Evolutionary conservation across 23 tunicate species (phyloP), one percentile per base, ranked within the genome.

Genomic region (Corella eumyota): DNA sequence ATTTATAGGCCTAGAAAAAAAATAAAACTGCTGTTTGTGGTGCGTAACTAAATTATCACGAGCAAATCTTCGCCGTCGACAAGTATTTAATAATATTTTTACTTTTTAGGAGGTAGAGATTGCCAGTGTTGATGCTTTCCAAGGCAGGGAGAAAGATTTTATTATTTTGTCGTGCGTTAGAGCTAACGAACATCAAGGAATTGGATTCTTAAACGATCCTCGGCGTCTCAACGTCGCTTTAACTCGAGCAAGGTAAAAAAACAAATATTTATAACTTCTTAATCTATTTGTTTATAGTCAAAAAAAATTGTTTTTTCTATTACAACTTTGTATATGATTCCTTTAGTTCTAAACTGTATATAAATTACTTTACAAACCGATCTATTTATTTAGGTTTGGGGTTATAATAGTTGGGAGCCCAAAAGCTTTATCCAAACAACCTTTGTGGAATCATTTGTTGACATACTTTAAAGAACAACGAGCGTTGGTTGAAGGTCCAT

Each of bases 121-220:
- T 9, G 97, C 97, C 28, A 80, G 91, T 52, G 97, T 90, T 45
- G 97, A 90, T 57, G 97, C 97, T 15, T 90, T 90, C 55, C 97
- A 90, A 81, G 97, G 97, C 20, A 57, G 97, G 23, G 97, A 90
- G 66, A 90, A 90, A 36, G 97, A 90, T 61, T 90, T 80, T 67
- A 90, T 90, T 66, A 90, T 90, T 25, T 68, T 90, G 32, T 90
- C 97, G 0, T 90, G 97, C 40, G 97, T 90, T 44, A 51, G 97
- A 30, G 97, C 97, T 13, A 90, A 90, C 54, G 97, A 90, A 50
- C 97, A 90, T 75, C 97, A 90, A 59, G 97, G 97, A 50, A 90
- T 90, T 63, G 97, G 97, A 13, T 90, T 90, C 50, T 56, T 90
- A 57, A 90, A 90, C 79, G 97, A 90, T 58, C 97, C 97, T n/a